phyloP scores from a whole-genome alignment of 2,113 vertebrate genomes.

The Aplodontia rufa region DNA sequence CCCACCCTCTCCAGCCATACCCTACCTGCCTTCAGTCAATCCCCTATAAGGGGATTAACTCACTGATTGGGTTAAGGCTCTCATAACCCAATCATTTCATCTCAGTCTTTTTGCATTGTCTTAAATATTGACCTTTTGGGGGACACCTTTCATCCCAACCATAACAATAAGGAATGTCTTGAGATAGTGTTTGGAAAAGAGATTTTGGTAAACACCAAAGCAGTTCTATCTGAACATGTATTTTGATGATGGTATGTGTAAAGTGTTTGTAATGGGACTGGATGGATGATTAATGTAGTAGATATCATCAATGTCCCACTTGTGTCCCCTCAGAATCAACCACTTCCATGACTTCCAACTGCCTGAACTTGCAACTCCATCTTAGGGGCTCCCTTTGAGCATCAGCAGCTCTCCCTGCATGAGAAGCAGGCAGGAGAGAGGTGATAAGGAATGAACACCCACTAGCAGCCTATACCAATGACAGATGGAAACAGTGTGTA shows the following conservation, averaged over 20 bases:
- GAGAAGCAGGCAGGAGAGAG: neutral
- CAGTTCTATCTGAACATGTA: neutral
- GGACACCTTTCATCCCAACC: too few species aligned
- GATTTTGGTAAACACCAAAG: neutral
- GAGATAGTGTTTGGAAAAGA: neutral
- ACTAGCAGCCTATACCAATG: neutral
- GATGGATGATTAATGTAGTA: neutral
- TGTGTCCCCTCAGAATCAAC: neutral
- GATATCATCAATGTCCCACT: neutral
- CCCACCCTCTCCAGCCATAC: too few species aligned
- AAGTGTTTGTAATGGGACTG: neutral
- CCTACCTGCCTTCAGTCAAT: too few species aligned
- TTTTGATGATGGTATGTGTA: neutral
- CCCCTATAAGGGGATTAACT: too few species aligned
- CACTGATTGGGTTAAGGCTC: too few species aligned
- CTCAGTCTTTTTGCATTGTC: too few species aligned
- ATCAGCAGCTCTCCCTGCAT: neutral
- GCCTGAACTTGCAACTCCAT: neutral
- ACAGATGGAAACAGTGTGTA: neutral
- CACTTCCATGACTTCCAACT: neutral
- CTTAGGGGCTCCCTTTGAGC: neutral
- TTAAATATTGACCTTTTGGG: too few species aligned
- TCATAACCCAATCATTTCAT: too few species aligned
- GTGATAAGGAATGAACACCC: neutral
- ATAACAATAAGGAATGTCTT: neutral